Evolutionary conservation across 2,113 vertebrate genomes (phyloP).

Genomic region (Chlamydotis undulata): DNA sequence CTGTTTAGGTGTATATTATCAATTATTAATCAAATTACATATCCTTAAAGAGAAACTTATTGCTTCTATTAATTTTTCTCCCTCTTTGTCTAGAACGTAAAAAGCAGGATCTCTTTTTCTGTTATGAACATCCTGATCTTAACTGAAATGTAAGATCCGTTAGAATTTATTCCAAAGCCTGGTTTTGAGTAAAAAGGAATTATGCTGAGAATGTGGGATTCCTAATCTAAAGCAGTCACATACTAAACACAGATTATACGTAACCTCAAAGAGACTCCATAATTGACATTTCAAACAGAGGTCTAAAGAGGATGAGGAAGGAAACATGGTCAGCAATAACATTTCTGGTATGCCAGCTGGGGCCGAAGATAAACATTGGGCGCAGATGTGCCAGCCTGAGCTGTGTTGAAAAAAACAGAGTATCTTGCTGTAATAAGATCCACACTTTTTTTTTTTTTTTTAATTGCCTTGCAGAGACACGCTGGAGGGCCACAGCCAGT

Average conservation of each 20-base stretch:
- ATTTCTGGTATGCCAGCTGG: background rate
- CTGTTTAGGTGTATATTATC: accelerated
- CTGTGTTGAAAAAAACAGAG: background rate
- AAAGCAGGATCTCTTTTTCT: background rate
- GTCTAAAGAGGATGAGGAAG: background rate
- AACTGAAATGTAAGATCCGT: background rate
- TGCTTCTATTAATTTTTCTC: background rate
- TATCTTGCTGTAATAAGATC: background rate
- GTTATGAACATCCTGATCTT: background rate
- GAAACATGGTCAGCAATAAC: background rate
- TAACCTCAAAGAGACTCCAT: background rate
- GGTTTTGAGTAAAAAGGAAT: background rate
- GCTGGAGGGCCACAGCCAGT: background rate
- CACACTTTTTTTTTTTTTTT: too few species aligned
- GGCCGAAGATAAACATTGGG: background rate
- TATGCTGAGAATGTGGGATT: background rate
- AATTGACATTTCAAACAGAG: background rate
- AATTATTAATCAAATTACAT: background rate
- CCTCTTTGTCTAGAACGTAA: background rate
- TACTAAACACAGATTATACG: accelerated
- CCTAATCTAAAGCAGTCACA: background rate
- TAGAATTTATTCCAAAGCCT: background rate
- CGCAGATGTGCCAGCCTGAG: background rate
- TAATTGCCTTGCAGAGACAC: accelerated
- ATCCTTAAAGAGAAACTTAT: background rate